Conservation (phyloP, 2,888 invertebrate genomes). For the Aleiodes leptofemur region DNA sequence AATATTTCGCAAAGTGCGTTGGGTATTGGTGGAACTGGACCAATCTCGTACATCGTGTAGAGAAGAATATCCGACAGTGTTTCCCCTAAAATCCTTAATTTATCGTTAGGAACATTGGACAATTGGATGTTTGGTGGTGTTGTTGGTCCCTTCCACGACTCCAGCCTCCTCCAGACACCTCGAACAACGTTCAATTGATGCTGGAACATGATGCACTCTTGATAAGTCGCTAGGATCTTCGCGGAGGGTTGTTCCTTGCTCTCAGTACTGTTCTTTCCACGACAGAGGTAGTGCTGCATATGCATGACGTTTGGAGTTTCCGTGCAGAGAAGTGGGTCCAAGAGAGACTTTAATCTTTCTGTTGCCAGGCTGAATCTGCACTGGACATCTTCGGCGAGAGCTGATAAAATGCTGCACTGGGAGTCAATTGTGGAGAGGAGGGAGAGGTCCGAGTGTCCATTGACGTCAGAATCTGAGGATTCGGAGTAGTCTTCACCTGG, state of each 20-base stretch:
- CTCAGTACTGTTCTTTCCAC: slow-evolving; percentile 77
- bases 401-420: slow-evolving; percentile 81
- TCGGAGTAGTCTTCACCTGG: slow-evolving; percentile 77
- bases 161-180: slow-evolving; percentile 85
- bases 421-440: slow-evolving; percentile 75
- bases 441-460: slow-evolving; percentile 64
- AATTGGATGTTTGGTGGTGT: slow-evolving; percentile 75
- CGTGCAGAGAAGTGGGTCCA: slow-evolving; percentile 86
- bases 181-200: slow-evolving; percentile 91
- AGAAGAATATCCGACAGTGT: slow-evolving; percentile 88
- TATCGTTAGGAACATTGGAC: slow-evolving; percentile 86
- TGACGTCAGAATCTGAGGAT: slow-evolving; percentile 63
- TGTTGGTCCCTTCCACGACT: slow-evolving; percentile 76
- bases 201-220: slow-evolving; percentile 92
- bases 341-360: slow-evolving; percentile 87
- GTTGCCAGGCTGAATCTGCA: slow-evolving; percentile 87
- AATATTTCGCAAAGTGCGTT: slow-evolving; percentile 72
- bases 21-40: slow-evolving; percentile 74
- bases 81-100: slow-evolving; percentile 88
- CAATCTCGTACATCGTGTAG: slow-evolving; percentile 81
- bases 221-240: slow-evolving; percentile 78
- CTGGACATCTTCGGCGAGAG: slow-evolving; percentile 87
- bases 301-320: slow-evolving; percentile 89
- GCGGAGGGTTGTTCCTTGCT: slow-evolving; percentile 80
- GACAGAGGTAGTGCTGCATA: slow-evolving; percentile 86